Evolutionary conservation across 2,113 vertebrate species (phyloP).

Genomic region (Cyanoderma ruficeps): DNA sequence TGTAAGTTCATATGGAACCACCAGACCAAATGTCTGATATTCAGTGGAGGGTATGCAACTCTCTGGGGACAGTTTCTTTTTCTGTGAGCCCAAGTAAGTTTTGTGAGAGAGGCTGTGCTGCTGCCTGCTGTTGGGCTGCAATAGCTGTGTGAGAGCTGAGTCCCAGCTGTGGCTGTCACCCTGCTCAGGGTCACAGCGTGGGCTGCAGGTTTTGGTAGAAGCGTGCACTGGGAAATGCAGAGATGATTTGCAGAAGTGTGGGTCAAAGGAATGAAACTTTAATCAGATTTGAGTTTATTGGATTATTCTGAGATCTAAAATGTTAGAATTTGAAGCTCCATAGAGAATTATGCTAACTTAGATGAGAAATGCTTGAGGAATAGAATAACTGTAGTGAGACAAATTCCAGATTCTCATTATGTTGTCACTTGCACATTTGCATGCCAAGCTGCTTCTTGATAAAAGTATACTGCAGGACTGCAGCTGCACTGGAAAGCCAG

Average conservation of each 20-base stretch:
- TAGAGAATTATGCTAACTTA: neutral
- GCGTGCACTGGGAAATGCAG: neutral
- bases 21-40: neutral
- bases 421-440: neutral
- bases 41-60: neutral
- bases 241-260: neutral
- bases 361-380: neutral
- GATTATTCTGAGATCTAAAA: neutral
- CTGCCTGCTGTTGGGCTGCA: neutral
- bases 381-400: neutral
- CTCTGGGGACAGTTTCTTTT: neutral
- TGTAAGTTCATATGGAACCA: neutral
- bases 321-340: neutral
- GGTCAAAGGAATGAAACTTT: neutral
- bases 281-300: neutral
- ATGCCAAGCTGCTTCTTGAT: neutral
- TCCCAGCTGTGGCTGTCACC: constrained; percentile 7
- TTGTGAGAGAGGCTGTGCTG: neutral
- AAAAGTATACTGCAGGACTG: neutral
- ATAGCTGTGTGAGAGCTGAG: neutral
- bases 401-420: neutral
- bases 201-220: neutral
- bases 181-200: neutral
- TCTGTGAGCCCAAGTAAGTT: neutral
- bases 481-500: neutral